Base-by-base conservation (phyloP, 2,888 invertebrate genomes). In the Andrena flavipes region DNA sequence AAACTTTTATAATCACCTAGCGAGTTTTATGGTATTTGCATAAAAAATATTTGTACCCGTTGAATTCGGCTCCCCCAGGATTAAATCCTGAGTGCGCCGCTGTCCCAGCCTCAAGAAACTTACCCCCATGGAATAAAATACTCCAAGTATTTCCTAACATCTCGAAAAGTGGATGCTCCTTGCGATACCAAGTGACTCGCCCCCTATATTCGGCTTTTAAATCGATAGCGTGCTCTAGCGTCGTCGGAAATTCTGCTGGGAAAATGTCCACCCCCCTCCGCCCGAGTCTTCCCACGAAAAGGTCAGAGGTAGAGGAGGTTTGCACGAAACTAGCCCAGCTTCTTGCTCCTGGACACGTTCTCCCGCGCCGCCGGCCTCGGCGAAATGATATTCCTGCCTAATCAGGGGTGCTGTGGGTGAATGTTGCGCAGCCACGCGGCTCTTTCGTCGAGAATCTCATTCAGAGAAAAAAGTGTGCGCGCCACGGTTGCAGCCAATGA, bases 401-500 rank as follows among this genome's bases (percentile, higher is more conserved):
- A 69, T 54, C 69, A n/a, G 16, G n/a, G 26, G 29, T 3, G 59
- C 67, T 29, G 33, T 48, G 56, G 26, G 23, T 64, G 48, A 54
- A 33, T 51, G 69, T 59, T 30, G 29, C 75, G 76, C 23, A 5
- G 54, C 35, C 54, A 35, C 35, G 54, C 54, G 54, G 42, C 35
- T 35, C 26, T 33, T 70, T 48, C 42, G 42, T 10, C 59, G 60
- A 26, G n/a, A 29, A 54, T 77, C 75, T 75, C 74, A 75, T 84
- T 84, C 75, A 75, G 68, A 62, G 70, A 77, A 73, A 75, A 87
- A 78, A 35, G 26, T 20, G 69, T 65, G 80, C 71, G 76, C 77
- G 84, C 79, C 79, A 78, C 87, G 82, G 83, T 82, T 74, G 82
- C 85, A 73, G 81, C 82, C 84, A 77, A 85, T 89, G 87, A 90